Conservation (phyloP, 2,888 invertebrate genomes). For the Ennomos fuscantarius region DNA sequence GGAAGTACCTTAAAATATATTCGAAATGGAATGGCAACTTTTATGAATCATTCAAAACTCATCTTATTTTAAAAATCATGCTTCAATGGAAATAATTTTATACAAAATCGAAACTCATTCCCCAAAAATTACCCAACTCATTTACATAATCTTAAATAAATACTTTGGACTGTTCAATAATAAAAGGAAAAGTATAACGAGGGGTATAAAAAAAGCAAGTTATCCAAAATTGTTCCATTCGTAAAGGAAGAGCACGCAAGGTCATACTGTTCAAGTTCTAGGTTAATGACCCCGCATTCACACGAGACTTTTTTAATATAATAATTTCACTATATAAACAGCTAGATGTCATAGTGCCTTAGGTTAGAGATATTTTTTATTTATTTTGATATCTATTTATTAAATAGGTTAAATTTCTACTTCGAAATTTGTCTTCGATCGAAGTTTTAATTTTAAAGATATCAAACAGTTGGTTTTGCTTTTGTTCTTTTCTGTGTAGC, state of each 20-base stretch:
- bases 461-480: too few relatives aligned
- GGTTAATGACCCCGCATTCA: constrained; percentile 52
- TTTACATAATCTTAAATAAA: constrained; percentile 38
- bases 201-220: constrained; percentile 42
- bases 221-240: constrained; percentile 43
- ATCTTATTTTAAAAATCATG: too few relatives aligned
- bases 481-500: too few relatives aligned
- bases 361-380: constrained; percentile 6
- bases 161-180: constrained; percentile 33
- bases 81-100: not conserved
- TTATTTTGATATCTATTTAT: too few relatives aligned
- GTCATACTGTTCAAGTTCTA: constrained; percentile 43
- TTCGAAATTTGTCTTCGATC: too few relatives aligned
- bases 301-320: constrained; percentile 18
- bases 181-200: constrained; percentile 50
- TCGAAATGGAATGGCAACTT: too few relatives aligned
- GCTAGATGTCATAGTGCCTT: constrained; percentile 22
- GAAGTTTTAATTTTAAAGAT: too few relatives aligned
- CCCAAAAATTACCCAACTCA: constrained; percentile 11
- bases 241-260: constrained; percentile 56
- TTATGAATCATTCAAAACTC: too few relatives aligned
- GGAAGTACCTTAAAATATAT: too few relatives aligned
- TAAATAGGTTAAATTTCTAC: too few relatives aligned
- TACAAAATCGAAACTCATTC: not conserved
- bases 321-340: constrained; percentile 11